Evolutionary conservation across 2,113 vertebrate species (phyloP), one percentile per base, ranked within the genome.

Genomic region (Craseonycteris thonglongyai): DNA sequence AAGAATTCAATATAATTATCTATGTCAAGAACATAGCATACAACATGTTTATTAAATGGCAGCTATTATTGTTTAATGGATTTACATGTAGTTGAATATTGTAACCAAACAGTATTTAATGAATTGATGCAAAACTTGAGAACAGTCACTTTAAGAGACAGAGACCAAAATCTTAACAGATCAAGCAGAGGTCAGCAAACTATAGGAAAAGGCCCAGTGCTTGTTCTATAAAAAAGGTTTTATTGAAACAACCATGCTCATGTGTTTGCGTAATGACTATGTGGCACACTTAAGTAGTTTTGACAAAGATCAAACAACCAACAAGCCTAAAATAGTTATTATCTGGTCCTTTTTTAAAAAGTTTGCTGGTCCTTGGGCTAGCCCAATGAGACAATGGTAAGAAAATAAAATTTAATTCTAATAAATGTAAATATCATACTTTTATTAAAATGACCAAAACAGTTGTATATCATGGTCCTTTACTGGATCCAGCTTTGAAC

Each of bases 361-460:
- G 68, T 56, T 7, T 87, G 54, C 33, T 71, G 68, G 61, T 83
- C 54, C 15, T 75, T 78, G 14, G 68, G 28, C 42, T 28, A 91
- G 9, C 7, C 21, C 45, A 87, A 51, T 35, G 38, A 90, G 35
- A 11, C n/a, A 84, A 6, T 33, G 76, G 15, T 15, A 83, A 59
- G 51, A 90, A 76, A 92, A 93, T 35, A 47, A 94, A 83, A 84
- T 83, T 56, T 83, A 95, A 81, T 1, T 14, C 28, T 47, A 5
- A 93, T 49, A 65, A 72, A 79, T 59, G 18, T 56, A 75, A 90
- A 90, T 65, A 1, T 51, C 22, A 30, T 21, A 61, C 89, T 93
- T 90, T 80, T 79, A 90, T n/a, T 69, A 88, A 92, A 89, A 90
- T 65, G 42, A 81, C 86, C 12, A 76, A 76, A 88, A 54, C 5